phyloP scores from a whole-genome alignment of 2,797 vertebrate genomes.

The Onychomys torridus region DNA sequence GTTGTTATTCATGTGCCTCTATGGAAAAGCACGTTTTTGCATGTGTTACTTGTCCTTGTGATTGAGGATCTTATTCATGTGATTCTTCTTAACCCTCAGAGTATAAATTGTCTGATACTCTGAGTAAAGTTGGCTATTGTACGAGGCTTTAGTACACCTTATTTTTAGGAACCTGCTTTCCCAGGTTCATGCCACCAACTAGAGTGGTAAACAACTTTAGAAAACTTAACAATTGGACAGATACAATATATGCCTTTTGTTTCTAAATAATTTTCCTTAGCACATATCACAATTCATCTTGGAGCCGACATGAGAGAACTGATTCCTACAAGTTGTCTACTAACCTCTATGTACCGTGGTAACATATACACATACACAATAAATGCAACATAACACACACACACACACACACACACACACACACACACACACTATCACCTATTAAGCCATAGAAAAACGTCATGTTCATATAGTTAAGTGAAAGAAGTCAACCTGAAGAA shows the following conservation, averaged over 20 bases:
- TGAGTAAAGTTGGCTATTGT: neutral
- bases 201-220: neutral
- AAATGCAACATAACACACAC: too few species aligned
- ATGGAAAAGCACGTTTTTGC: neutral
- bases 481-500: neutral
- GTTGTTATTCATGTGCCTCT: neutral
- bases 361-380: neutral
- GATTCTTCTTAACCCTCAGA: neutral
- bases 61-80: neutral
- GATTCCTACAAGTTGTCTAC: neutral
- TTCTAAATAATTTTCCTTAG: neutral
- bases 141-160: neutral
- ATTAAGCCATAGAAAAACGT: neutral
- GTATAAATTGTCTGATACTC: neutral
- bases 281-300: neutral
- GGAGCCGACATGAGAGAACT: neutral
- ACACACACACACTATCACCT: neutral
- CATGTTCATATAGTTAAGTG: neutral
- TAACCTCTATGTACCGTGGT: neutral
- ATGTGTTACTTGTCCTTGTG: neutral
- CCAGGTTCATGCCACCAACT: neutral
- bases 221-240: neutral
- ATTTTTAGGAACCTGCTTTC: neutral
- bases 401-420: neutral
- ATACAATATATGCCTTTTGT: neutral